These are phyloP conservation scores for Drosophila burlai DNA, from an alignment of 1,140 invertebrate genomes.

Conservation along the genomic window DNA sequence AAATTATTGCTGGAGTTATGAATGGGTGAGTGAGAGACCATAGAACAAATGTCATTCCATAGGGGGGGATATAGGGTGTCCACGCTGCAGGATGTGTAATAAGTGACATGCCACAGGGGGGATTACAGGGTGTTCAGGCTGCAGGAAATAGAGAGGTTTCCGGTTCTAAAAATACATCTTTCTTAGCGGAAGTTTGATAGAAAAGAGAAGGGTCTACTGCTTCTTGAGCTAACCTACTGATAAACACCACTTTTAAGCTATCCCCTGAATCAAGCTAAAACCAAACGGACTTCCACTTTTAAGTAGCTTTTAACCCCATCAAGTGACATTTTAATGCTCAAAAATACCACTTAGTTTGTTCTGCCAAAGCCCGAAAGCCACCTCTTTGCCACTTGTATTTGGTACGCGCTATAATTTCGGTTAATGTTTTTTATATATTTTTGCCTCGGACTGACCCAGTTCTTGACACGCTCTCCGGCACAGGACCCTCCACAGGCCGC, in stretches of 20 bases:
- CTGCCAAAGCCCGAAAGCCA: background rate
- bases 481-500: background rate
- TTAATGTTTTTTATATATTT: slow-evolving; percentile 81
- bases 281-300: accelerated
- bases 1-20: slow-evolving; percentile 8
- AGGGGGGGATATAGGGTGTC: background rate
- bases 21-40: background rate
- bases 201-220: background rate
- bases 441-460: slow-evolving; percentile 66
- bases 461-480: slow-evolving; percentile 60
- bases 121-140: too few relatives aligned
- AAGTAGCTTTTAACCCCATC: background rate
- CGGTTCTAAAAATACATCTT: background rate
- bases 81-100: too few relatives aligned
- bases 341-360: background rate
- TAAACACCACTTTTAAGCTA: background rate
- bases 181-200: background rate
- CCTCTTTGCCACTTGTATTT: slow-evolving; percentile 17
- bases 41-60: slow-evolving; percentile 1
- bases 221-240: background rate
- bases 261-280: background rate
- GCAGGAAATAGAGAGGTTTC: background rate
- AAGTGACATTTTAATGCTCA: slow-evolving; percentile 7
- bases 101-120: too few relatives aligned
- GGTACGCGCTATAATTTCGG: slow-evolving; percentile 74